These are phyloP conservation scores for Nemoura dubitans DNA, from an alignment of 2,888 invertebrate species.

Conservation along the genomic window DNA sequence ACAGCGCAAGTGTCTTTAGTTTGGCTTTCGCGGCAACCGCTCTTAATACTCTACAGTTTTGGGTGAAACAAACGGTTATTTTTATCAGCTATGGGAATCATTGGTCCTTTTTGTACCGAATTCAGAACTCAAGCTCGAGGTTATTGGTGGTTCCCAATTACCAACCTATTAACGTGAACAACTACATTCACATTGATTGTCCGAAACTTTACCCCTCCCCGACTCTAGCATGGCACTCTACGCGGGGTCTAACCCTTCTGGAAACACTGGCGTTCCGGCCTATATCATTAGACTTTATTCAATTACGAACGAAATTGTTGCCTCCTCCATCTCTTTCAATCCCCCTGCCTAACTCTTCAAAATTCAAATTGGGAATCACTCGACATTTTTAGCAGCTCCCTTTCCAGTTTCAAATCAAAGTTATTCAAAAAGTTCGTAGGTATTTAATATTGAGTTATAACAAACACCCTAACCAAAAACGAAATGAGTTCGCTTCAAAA, in stretches of 20 bases:
- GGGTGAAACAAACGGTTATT: background rate
- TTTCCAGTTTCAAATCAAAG: too few species aligned
- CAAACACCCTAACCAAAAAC: too few species aligned
- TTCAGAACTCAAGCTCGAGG: background rate
- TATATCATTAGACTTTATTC: background rate
- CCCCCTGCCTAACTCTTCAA: too few species aligned
- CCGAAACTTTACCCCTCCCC: background rate
- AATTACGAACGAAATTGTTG: background rate
- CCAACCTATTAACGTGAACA: background rate
- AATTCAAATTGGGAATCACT: too few species aligned
- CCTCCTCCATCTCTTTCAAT: background rate
- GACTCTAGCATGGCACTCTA: background rate
- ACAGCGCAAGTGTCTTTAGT: background rate
- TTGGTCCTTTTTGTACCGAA: background rate
- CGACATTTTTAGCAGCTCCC: too few species aligned
- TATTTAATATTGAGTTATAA: too few species aligned
- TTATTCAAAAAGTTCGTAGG: too few species aligned
- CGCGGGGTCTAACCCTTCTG: background rate
- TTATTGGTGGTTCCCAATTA: background rate
- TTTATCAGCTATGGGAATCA: background rate
- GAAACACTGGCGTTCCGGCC: background rate
- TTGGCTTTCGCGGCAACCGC: background rate
- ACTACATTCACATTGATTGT: background rate
- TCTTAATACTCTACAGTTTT: background rate
- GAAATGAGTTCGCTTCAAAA: too few species aligned